Conservation (phyloP, 2,797 vertebrate species). For the Acanthopagrus latus region DNA sequence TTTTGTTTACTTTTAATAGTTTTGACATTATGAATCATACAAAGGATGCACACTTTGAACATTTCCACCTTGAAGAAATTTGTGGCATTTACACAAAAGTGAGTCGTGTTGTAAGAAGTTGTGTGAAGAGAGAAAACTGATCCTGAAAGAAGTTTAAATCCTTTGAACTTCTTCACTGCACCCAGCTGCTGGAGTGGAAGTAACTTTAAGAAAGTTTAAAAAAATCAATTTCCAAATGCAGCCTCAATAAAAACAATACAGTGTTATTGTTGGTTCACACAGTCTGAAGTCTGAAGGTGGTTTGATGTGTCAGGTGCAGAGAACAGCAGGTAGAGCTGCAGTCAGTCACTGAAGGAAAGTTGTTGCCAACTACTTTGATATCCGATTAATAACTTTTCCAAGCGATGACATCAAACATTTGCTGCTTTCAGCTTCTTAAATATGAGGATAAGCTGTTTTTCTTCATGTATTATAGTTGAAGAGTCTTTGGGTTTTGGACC, state of each 20-base stretch:
- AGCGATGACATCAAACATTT: no score
- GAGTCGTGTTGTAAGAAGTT: neutral
- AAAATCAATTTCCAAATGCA: neutral
- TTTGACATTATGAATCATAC: conserved; percentile 1
- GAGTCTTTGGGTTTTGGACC: no score
- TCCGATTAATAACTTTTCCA: no score
- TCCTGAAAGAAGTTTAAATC: neutral
- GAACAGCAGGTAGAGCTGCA: no score
- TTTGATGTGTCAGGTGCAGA: neutral
- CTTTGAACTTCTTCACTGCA: conserved; percentile 12
- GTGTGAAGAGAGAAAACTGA: conserved; percentile 4
- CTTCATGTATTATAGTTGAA: no score
- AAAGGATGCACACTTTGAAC: neutral
- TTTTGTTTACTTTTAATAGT: neutral
- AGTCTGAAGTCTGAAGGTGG: neutral
- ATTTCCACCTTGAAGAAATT: neutral
- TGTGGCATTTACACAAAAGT: neutral
- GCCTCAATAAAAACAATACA: neutral
- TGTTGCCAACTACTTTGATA: no score
- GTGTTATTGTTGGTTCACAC: neutral
- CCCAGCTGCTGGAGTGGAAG: neutral
- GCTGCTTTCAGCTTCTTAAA: no score
- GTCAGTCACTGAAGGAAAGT: no score
- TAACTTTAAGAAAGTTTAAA: neutral
- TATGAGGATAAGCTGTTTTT: no score